These are phyloP conservation scores for Ryuthela nishihirai DNA, from an alignment of 2,888 invertebrate genomes.

Conservation along the genomic window DNA sequence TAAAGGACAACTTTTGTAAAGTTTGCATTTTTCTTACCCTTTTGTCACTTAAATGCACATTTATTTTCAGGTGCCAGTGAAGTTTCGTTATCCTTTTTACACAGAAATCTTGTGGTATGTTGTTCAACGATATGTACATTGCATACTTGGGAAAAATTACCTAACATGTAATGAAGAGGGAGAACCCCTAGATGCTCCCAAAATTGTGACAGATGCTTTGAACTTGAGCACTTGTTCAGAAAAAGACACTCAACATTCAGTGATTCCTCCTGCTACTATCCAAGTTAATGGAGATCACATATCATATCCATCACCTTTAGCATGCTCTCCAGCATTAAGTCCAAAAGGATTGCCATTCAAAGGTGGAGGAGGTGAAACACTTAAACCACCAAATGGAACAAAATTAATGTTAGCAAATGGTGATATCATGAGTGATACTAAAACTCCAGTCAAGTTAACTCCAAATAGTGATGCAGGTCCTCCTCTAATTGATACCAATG, in stretches of 20 bases:
- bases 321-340: too few relatives aligned
- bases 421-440: background rate
- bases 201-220: slow-evolving; percentile 10
- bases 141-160: slow-evolving; percentile 77
- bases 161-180: slow-evolving; percentile 53
- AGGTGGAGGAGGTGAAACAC: too few relatives aligned
- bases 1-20: too few relatives aligned
- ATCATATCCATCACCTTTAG: slow-evolving; percentile 13
- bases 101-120: slow-evolving; percentile 99
- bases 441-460: too few relatives aligned
- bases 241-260: slow-evolving; percentile 17
- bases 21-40: too few relatives aligned
- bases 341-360: too few relatives aligned
- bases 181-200: slow-evolving; percentile 20
- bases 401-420: background rate
- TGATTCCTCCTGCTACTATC: slow-evolving; percentile 20
- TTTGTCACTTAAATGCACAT: too few relatives aligned
- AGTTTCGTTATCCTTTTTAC: slow-evolving; percentile 97
- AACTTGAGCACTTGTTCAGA: slow-evolving; percentile 17
- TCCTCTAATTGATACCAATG: too few relatives aligned
- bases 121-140: slow-evolving; percentile 83
- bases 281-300: slow-evolving; percentile 23
- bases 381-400: background rate
- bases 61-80: slow-evolving; percentile 80
- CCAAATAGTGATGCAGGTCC: too few relatives aligned